Percentiles rank a stretch among this genome's conserved stretches.
These are phyloP conservation scores for Drosophila bifasciata DNA, from an alignment of 1,140 invertebrate genomes.

Conservation along the genomic window DNA sequence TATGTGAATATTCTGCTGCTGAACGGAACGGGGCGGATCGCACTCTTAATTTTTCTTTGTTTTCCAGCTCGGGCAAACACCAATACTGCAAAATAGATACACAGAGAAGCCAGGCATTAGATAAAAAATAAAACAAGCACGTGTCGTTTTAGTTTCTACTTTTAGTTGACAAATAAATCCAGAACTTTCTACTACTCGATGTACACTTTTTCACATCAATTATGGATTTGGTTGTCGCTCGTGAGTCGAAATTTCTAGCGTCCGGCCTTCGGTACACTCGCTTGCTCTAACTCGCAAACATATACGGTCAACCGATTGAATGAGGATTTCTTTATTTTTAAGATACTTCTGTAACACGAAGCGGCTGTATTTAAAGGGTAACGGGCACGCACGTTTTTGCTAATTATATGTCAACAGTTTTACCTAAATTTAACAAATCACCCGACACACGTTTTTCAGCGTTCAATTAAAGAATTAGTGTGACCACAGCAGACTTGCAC, in stretches of 20 bases:
- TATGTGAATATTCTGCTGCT: constrained; percentile 11
- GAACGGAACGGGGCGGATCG: constrained; percentile 31
- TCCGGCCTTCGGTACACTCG: constrained; percentile 40
- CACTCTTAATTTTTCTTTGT: constrained; percentile 28
- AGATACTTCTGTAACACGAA: not conserved
- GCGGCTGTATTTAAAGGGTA: not conserved
- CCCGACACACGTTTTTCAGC: too few relatives aligned
- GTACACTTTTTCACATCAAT: constrained; percentile 46
- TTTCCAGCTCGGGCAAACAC: constrained; percentile 50
- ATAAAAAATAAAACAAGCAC: constrained; percentile 40
- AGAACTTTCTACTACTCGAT: constrained; percentile 41
- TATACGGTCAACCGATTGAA: not conserved
- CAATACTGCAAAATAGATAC: constrained; percentile 49
- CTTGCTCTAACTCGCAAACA: constrained; percentile 9
- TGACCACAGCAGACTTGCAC: too few relatives aligned
- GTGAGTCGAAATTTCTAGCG: constrained; percentile 47
- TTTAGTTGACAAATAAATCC: constrained; percentile 47
- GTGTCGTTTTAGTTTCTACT: constrained; percentile 15
- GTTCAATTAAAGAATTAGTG: too few relatives aligned
- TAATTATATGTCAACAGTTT: too few relatives aligned
- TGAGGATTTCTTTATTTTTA: not conserved
- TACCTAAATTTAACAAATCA: too few relatives aligned
- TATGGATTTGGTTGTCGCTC: constrained; percentile 52
- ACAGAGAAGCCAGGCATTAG: constrained; percentile 27
- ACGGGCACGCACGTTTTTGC: too few relatives aligned